Percentiles rank a stretch among this genome's conserved stretches.
Evolutionary conservation across 2,888 invertebrate species (phyloP).

Genomic region (Calameuta filiformis): DNA sequence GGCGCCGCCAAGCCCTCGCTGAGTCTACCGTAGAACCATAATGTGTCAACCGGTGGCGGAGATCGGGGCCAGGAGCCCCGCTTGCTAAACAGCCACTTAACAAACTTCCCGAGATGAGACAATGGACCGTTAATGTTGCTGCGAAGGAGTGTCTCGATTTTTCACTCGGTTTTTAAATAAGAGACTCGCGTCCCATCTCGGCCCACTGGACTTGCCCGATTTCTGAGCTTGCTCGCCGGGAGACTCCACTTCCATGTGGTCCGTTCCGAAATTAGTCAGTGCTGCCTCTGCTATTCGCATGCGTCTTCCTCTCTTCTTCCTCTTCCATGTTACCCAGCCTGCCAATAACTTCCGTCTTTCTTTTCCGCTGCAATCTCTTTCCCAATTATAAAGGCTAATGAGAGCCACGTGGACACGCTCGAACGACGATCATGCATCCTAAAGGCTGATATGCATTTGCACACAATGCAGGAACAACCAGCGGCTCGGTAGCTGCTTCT

Average conservation of each 20-base stretch:
- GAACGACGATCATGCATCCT: not conserved
- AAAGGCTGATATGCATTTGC: constrained; percentile 23
- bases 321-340: too few relatives aligned
- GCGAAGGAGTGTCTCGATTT: constrained; percentile 20
- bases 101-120: constrained; percentile 23
- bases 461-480: constrained; percentile 14
- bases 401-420: not conserved
- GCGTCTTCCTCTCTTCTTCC: too few relatives aligned
- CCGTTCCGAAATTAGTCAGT: too few relatives aligned
- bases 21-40: constrained; percentile 14
- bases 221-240: too few relatives aligned
- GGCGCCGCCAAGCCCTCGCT: constrained; percentile 21
- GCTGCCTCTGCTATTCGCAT: too few relatives aligned
- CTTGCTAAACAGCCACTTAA: constrained; percentile 24
- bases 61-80: not conserved
- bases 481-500: not conserved
- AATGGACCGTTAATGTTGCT: constrained; percentile 19
- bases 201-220: not conserved
- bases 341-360: too few relatives aligned
- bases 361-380: not conserved
- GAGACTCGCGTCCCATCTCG: not conserved
- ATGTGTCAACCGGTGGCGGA: constrained; percentile 18
- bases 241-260: too few relatives aligned
- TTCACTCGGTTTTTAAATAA: not conserved
- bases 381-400: constrained; percentile 1